Evolutionary conservation across 2,113 vertebrate genomes (phyloP).

Genomic region (Labeo rohita): DNA sequence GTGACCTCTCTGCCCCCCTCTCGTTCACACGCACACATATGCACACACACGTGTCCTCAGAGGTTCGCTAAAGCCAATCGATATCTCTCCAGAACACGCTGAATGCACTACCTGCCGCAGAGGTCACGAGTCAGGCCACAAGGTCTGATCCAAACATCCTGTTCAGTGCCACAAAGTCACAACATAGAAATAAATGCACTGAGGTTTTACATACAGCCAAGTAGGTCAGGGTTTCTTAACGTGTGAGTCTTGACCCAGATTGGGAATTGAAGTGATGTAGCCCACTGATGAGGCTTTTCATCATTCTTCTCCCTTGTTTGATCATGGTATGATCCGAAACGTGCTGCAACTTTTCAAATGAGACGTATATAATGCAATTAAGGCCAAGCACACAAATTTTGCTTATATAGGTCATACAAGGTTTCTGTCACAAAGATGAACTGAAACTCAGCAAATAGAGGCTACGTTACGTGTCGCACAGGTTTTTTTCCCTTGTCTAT

Average conservation of each 20-base stretch:
- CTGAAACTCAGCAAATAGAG: no score
- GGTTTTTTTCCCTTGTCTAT: no score
- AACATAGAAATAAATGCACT: not conserved
- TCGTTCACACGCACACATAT: conserved; percentile 35
- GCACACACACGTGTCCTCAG: conserved; percentile 3
- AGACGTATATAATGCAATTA: no score
- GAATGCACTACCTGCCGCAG: conserved; percentile 34
- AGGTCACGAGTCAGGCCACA: not conserved
- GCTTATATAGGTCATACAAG: no score
- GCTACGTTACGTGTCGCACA: no score
- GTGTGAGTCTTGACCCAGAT: not conserved
- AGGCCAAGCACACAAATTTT: no score
- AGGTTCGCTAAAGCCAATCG: not conserved
- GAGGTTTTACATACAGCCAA: conserved; percentile 7
- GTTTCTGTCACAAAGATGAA: no score
- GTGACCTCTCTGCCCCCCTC: not conserved
- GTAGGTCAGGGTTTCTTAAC: conserved; percentile 10
- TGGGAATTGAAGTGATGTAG: not conserved
- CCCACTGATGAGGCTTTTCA: conserved; percentile 3
- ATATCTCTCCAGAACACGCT: conserved; percentile 31
- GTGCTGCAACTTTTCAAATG: no score
- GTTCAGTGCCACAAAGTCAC: not conserved
- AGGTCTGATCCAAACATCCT: not conserved
- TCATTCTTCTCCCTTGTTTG: not conserved
- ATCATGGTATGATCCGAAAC: no score